Evolutionary conservation across 2,888 invertebrate genomes (phyloP).

Genomic region (Parochlus steinenii): DNA sequence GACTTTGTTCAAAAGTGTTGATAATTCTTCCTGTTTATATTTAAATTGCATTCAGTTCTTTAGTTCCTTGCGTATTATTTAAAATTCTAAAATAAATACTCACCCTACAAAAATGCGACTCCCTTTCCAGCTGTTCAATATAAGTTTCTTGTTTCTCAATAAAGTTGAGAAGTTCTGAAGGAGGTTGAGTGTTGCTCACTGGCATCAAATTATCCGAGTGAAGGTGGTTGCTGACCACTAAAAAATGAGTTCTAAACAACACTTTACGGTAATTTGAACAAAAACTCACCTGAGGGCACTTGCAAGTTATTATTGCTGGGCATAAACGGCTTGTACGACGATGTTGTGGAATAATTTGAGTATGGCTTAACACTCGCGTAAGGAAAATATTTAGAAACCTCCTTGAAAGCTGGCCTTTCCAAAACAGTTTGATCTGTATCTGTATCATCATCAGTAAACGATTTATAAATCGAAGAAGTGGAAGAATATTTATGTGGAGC

Average conservation of each 20-base stretch:
- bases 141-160: constrained; percentile 77
- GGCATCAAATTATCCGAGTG: constrained; percentile 5
- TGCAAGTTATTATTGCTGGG: too few relatives aligned
- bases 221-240: neutral
- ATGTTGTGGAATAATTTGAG: constrained; percentile 3
- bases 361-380: constrained; percentile 11
- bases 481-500: constrained; percentile 30
- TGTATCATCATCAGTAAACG: constrained; percentile 35
- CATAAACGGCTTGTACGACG: too few relatives aligned
- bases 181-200: constrained; percentile 26
- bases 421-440: constrained; percentile 26
- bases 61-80: neutral
- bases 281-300: neutral
- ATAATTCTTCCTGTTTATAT: constrained; percentile 50
- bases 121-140: constrained; percentile 69
- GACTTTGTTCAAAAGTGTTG: constrained; percentile 60
- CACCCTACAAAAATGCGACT: constrained; percentile 67
- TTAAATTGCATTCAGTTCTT: too few relatives aligned
- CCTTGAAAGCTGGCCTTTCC: constrained; percentile 28
- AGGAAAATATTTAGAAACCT: constrained; percentile 29
- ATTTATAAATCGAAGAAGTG: constrained; percentile 17
- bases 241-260: neutral
- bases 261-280: neutral
- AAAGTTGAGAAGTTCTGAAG: constrained; percentile 57
- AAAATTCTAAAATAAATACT: constrained; percentile 16